Evolutionary conservation across 2,888 invertebrate genomes (phyloP).

Genomic region (Meteorus cinctellus): DNA sequence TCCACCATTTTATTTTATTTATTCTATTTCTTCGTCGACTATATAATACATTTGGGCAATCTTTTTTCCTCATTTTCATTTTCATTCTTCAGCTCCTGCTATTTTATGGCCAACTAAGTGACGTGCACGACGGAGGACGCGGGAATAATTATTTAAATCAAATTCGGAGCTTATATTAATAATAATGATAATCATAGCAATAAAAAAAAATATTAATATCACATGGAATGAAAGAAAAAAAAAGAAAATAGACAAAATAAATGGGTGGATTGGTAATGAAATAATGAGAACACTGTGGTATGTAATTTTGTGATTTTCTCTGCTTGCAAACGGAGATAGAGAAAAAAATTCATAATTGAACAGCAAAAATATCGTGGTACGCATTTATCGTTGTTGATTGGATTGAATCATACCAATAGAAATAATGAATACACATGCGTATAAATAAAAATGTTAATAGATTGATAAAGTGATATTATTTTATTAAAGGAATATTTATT

Average conservation of each 20-base stretch:
- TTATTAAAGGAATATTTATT: conserved; percentile 19
- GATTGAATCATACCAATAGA: background rate
- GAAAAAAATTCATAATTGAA: background rate
- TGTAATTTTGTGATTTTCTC: no score
- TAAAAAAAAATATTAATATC: background rate
- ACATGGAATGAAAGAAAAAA: no score
- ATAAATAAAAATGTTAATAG: conserved; percentile 3
- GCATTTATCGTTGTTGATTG: background rate
- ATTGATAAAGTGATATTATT: conserved; percentile 12
- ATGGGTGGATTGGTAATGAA: no score
- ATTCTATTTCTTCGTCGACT: conserved; percentile 22
- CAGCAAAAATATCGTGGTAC: background rate
- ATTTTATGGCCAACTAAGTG: conserved; percentile 34
- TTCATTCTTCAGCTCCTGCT: conserved; percentile 19
- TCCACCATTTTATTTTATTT: conserved; percentile 18
- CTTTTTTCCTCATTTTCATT: conserved; percentile 10
- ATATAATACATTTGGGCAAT: conserved; percentile 9
- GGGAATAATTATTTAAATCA: conserved; percentile 37
- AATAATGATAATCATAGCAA: background rate
- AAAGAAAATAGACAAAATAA: no score
- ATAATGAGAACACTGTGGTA: no score
- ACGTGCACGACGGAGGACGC: conserved; percentile 22
- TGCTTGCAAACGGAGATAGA: background rate
- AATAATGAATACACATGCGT: background rate
- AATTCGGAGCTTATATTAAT: conserved; percentile 20